Percentiles rank a stretch among this genome's conserved stretches.
Conservation (phyloP, 1,140 invertebrate species). For the Calliopsis andreniformis region DNA sequence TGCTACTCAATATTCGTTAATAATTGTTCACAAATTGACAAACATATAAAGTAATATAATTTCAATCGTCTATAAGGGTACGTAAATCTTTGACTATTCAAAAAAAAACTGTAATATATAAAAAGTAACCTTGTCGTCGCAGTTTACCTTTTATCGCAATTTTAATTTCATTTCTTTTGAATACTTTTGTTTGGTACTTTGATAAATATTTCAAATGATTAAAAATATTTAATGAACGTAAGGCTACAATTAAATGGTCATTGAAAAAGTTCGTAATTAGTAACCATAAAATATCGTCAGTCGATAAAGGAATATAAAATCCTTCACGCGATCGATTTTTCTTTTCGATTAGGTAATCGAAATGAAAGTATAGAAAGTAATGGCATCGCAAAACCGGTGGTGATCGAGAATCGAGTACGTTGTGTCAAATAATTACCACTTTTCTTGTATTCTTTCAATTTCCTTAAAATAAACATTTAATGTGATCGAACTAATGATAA, state of each 20-base stretch:
- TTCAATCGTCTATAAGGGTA: background rate
- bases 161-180: conserved; percentile 1
- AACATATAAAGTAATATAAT: too few relatives aligned
- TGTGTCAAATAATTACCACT: background rate
- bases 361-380: conserved; percentile 46
- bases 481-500: background rate
- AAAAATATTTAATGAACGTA: too few relatives aligned
- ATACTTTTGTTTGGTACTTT: background rate
- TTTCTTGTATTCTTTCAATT: background rate
- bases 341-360: conserved; percentile 35
- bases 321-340: conserved; percentile 16
- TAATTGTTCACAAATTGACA: too few relatives aligned
- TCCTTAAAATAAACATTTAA: background rate
- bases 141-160: too few relatives aligned
- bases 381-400: background rate
- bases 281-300: conserved; percentile 9
- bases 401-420: background rate
- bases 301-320: conserved; percentile 19
- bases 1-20: too few relatives aligned
- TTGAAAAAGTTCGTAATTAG: too few relatives aligned
- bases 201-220: background rate
- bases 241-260: too few relatives aligned
- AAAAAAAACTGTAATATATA: background rate
- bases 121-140: too few relatives aligned
- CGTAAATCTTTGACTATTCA: background rate